These are phyloP conservation scores for Chaunax sp. DNA, from an alignment of 2,797 vertebrate genomes.

Conservation along the genomic window DNA sequence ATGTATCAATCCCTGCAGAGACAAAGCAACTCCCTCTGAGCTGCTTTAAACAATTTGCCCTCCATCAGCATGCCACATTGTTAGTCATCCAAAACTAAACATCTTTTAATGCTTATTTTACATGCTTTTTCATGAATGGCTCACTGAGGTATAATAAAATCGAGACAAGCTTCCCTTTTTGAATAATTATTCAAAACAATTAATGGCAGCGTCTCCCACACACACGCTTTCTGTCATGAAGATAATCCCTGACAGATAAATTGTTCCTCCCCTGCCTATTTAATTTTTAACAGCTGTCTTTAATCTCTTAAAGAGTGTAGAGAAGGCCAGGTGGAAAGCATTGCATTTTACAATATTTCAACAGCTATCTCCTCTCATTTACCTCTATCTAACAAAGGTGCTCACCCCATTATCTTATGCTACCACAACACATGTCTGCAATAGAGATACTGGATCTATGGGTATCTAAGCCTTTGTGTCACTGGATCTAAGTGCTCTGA, in stretches of 20 bases:
- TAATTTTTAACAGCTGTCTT: neutral
- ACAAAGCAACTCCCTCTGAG: neutral
- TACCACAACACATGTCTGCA: neutral
- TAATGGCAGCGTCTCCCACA: constrained; percentile 7
- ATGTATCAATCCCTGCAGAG: neutral
- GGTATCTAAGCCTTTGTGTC: constrained; percentile 2
- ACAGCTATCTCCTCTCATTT: too few species aligned
- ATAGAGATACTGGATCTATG: neutral
- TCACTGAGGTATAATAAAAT: constrained; percentile 16
- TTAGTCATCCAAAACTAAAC: constrained; percentile 8
- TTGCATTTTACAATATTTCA: too few species aligned
- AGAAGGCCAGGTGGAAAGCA: too few species aligned
- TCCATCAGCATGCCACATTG: neutral
- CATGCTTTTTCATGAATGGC: constrained; percentile 15
- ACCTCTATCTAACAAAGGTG: constrained; percentile 3
- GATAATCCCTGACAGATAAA: too few species aligned
- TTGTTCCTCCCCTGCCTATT: too few species aligned
- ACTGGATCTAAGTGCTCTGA: constrained; percentile 2
- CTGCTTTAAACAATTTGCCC: neutral
- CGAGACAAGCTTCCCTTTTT: neutral
- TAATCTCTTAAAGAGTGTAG: too few species aligned
- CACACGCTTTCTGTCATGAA: neutral
- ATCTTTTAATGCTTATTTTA: neutral
- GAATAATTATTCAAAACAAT: too few species aligned
- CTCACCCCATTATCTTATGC: neutral